A percentile compares a stretch with the other conserved stretches of the same genome.
These are phyloP conservation scores for Macquaria ambigua DNA, from an alignment of 2,113 vertebrate genomes.

Conservation along the genomic window DNA sequence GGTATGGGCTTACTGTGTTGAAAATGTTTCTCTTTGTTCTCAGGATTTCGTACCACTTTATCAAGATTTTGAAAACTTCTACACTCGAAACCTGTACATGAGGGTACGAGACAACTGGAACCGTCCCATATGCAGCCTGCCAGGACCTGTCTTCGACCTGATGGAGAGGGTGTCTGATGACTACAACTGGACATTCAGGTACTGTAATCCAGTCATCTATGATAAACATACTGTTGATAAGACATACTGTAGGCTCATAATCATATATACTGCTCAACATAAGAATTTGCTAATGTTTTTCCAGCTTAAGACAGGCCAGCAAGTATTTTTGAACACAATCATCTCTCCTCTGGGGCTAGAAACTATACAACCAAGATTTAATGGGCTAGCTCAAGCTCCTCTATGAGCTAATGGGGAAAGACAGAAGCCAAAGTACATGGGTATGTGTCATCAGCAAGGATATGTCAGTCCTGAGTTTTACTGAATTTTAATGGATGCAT, in stretches of 20 bases:
- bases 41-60: slow-evolving; percentile 96
- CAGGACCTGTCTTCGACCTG: slow-evolving; percentile 90
- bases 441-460: slow-evolving; percentile 24
- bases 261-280: not conserved
- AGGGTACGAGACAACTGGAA: slow-evolving; percentile 97
- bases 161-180: slow-evolving; percentile 94
- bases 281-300: not conserved
- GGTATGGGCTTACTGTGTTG: not conserved
- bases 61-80: slow-evolving; percentile 98
- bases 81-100: slow-evolving; percentile 93
- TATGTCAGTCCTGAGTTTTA: slow-evolving; percentile 17
- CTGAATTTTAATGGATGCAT: not conserved
- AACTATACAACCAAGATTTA: not conserved
- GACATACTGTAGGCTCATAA: not conserved
- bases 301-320: not conserved
- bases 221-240: not conserved
- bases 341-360: not conserved
- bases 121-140: slow-evolving; percentile 92
- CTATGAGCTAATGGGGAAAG: not conserved
- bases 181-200: slow-evolving; percentile 98
- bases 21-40: slow-evolving; percentile 3
- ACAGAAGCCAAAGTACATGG: not conserved
- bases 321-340: slow-evolving; percentile 13
- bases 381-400: not conserved
- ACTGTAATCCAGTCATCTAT: slow-evolving; percentile 16